Conservation (phyloP, 2,888 invertebrate species). For the Drosophila merina region DNA sequence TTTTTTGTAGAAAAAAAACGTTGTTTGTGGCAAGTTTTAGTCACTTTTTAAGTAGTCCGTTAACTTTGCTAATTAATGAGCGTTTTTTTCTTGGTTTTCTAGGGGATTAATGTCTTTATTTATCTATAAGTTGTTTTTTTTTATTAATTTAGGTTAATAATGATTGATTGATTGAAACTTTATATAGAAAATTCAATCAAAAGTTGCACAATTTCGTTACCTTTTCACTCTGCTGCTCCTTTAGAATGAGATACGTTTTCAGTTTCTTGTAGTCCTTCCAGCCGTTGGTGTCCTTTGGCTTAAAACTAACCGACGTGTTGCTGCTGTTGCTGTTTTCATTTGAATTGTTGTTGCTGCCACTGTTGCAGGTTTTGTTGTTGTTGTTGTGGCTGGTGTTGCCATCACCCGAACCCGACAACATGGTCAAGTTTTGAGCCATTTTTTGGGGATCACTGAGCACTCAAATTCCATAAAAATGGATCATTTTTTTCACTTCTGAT, state of each 20-base stretch:
- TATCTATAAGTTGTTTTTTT: conserved; percentile 18
- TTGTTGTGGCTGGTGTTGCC: conserved; percentile 5
- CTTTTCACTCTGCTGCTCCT: conserved; percentile 81
- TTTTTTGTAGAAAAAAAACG: conserved; percentile 17
- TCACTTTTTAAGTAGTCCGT: conserved; percentile 17
- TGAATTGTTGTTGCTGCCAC: conserved; percentile 12
- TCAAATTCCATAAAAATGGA: conserved; percentile 18
- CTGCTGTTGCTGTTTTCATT: conserved; percentile 27
- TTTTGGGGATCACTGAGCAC: conserved; percentile 27
- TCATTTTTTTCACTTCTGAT: conserved; percentile 44
- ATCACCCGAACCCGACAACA: conserved; percentile 51
- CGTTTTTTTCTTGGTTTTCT: neutral
- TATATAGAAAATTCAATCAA: conserved; percentile 26
- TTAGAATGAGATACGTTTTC: conserved; percentile 82
- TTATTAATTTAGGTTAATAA: conserved; percentile 58
- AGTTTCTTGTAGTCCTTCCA: conserved; percentile 83
- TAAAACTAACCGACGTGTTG: conserved; percentile 55
- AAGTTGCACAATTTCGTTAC: conserved; percentile 41
- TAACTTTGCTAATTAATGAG: conserved; percentile 30
- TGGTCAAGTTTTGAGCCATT: conserved; percentile 69
- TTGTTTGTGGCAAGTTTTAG: conserved; percentile 28
- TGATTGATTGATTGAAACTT: conserved; percentile 53
- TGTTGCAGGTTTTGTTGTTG: neutral
- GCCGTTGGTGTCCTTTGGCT: conserved; percentile 74
- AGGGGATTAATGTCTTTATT: conserved; percentile 6